Conservation (phyloP, 2,888 invertebrate genomes). For the Hyles lineata region DNA sequence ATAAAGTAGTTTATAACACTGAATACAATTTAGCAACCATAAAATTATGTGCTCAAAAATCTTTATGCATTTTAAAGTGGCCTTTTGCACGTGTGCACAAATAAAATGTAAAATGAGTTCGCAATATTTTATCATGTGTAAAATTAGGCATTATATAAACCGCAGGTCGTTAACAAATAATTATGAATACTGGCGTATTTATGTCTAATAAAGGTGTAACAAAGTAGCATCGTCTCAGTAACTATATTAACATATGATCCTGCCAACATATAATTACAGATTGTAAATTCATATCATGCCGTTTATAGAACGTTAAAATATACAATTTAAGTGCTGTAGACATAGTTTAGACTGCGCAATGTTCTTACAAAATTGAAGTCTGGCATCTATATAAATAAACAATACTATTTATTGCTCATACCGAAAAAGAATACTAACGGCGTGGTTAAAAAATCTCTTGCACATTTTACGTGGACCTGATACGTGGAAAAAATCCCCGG, state of each 20-base stretch:
- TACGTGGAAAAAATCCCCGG: too few species aligned
- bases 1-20: not conserved
- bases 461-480: too few species aligned
- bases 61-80: not conserved
- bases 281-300: not conserved
- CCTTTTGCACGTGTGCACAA: not conserved
- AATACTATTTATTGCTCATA: too few species aligned
- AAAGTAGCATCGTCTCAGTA: constrained; percentile 2
- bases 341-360: too few species aligned
- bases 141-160: not conserved
- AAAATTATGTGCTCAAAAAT: not conserved
- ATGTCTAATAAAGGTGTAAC: not conserved
- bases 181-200: not conserved
- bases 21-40: not conserved
- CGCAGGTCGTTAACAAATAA: constrained; percentile 3
- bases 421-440: too few species aligned
- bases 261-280: not conserved
- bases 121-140: not conserved
- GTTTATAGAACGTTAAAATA: not conserved
- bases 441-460: too few species aligned
- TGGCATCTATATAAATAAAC: too few species aligned
- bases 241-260: not conserved
- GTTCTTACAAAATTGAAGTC: too few species aligned
- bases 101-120: not conserved
- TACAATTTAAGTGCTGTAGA: not conserved